Percentiles rank a stretch among this genome's conserved stretches.
phyloP scores from a whole-genome alignment of 2,888 invertebrate species.

The Ophioninae sp. region DNA sequence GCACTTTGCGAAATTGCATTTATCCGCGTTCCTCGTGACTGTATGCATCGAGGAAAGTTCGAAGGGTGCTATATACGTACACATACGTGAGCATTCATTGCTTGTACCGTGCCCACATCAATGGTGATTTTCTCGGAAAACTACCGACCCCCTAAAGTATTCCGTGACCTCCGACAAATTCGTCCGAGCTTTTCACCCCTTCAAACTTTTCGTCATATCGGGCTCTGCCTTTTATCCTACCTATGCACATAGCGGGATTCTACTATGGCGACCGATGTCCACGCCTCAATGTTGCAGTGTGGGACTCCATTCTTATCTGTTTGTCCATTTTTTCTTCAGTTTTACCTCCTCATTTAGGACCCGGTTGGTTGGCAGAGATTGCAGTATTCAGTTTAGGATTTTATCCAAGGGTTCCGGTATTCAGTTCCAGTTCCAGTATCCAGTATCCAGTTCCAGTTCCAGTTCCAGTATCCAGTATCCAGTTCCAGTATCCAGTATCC shows the following conservation, averaged over 20 bases:
- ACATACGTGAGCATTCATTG: not conserved
- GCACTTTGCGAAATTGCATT: constrained; percentile 26
- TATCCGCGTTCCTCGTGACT: not conserved
- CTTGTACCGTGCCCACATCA: not conserved
- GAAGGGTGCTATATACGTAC: not conserved
- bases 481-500: too few species aligned
- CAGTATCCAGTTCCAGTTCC: too few species aligned
- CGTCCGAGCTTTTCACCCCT: not conserved
- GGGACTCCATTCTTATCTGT: too few species aligned
- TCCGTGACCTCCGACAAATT: constrained; percentile 11
- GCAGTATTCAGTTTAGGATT: not conserved
- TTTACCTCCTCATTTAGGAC: not conserved
- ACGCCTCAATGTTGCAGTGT: too few species aligned
- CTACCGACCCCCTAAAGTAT: not conserved
- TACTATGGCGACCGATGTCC: not conserved
- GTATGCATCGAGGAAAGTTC: constrained; percentile 7
- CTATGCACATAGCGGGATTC: not conserved
- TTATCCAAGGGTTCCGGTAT: not conserved
- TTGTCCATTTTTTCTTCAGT: not conserved
- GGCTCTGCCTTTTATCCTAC: not conserved
- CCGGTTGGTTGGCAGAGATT: not conserved
- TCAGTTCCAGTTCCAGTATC: too few species aligned
- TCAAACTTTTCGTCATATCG: not conserved
- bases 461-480: too few species aligned
- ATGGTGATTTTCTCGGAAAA: constrained; percentile 5